Percentiles rank a stretch among this genome's conserved stretches.
These are phyloP conservation scores for Anoplolepis gracilipes DNA, from an alignment of 1,140 invertebrate genomes.

Conservation along the genomic window DNA sequence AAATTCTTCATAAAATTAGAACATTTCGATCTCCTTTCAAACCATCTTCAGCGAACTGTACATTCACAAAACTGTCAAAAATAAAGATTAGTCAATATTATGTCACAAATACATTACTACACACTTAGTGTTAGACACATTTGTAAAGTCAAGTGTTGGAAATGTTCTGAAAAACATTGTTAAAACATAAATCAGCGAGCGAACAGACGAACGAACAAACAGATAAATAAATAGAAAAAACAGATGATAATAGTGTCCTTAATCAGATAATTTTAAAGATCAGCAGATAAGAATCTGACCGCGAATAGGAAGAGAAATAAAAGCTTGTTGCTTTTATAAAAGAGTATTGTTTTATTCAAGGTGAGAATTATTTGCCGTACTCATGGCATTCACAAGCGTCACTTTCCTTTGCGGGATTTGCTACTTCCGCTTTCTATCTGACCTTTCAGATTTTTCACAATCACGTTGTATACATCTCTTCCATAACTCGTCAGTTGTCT, in stretches of 20 bases:
- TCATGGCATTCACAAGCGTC: neutral
- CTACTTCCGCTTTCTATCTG: slow-evolving; percentile 3
- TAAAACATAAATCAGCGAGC: neutral
- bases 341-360: slow-evolving; percentile 23
- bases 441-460: slow-evolving; percentile 10
- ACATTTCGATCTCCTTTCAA: no score
- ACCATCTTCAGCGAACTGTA: neutral
- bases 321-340: slow-evolving; percentile 20
- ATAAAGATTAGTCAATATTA: no score
- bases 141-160: slow-evolving; percentile 14
- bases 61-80: no score
- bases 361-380: slow-evolving; percentile 30
- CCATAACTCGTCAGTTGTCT: no score
- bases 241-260: neutral
- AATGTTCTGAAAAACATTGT: neutral
- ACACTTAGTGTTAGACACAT: neutral
- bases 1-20: no score
- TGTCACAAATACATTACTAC: no score
- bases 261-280: slow-evolving; percentile 58
- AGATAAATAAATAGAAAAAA: slow-evolving; percentile 55
- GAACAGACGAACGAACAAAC: slow-evolving; percentile 7
- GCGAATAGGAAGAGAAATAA: neutral
- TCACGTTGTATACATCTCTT: neutral
- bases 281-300: neutral
- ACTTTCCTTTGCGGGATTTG: slow-evolving; percentile 4